Conservation (phyloP, 2,888 invertebrate genomes). For the Drosophila neutralis region DNA sequence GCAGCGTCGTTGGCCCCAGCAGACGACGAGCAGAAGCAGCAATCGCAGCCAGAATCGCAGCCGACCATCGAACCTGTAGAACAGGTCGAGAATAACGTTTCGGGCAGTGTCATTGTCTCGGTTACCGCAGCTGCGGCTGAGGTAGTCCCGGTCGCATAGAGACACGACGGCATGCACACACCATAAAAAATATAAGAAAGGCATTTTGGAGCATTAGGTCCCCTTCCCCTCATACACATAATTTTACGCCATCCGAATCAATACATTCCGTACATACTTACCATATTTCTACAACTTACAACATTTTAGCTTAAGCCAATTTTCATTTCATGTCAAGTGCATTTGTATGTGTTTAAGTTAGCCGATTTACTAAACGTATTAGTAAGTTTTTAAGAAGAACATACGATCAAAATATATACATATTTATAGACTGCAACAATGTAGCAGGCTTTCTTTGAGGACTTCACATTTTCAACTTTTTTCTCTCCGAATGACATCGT, state of each 20-base stretch:
- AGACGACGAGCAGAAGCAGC: slow-evolving; percentile 24
- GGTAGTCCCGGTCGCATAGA: slow-evolving; percentile 69
- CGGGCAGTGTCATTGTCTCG: slow-evolving; percentile 67
- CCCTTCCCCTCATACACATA: slow-evolving; percentile 29
- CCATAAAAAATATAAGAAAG: slow-evolving; percentile 31
- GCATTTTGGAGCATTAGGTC: slow-evolving; percentile 47
- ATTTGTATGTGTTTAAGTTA: slow-evolving; percentile 22
- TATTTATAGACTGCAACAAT: slow-evolving; percentile 8
- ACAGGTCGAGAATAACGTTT: slow-evolving; percentile 80
- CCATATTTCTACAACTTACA: slow-evolving; percentile 28
- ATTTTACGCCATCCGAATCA: slow-evolving; percentile 48
- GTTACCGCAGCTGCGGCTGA: slow-evolving; percentile 55
- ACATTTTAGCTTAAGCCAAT: slow-evolving; percentile 33
- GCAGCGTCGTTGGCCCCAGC: slow-evolving; percentile 34
- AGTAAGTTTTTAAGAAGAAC: slow-evolving; percentile 37
- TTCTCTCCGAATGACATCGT: slow-evolving; percentile 5
- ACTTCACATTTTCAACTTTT: not conserved
- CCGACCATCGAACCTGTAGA: slow-evolving; percentile 76
- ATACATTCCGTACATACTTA: slow-evolving; percentile 48
- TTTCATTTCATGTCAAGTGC: slow-evolving; percentile 29
- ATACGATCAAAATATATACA: slow-evolving; percentile 52
- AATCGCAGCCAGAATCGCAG: slow-evolving; percentile 40
- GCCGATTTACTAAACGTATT: slow-evolving; percentile 42
- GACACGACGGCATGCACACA: slow-evolving; percentile 24
- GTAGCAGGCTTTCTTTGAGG: not conserved